Percentiles rank a stretch among this genome's conserved stretches.
Evolutionary conservation across 2,888 invertebrate species (phyloP).

Genomic region (Deilephila elpenor): DNA sequence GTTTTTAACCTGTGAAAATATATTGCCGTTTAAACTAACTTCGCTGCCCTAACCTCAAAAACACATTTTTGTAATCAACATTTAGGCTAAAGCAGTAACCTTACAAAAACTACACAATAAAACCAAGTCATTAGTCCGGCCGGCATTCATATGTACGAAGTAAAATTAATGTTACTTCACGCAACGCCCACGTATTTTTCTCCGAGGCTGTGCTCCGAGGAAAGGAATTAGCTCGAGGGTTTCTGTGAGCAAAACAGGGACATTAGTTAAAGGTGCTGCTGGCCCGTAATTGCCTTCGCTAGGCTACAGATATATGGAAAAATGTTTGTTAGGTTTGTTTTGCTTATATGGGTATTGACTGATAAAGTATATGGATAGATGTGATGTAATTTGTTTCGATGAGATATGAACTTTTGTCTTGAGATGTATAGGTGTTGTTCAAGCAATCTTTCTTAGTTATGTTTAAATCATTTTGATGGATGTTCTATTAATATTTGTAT

Average conservation of each 20-base stretch:
- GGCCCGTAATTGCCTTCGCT: slow-evolving; percentile 64
- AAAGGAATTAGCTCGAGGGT: slow-evolving; percentile 26
- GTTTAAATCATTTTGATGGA: too few relatives aligned
- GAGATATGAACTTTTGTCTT: too few relatives aligned
- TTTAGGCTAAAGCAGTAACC: neutral
- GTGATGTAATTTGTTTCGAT: too few relatives aligned
- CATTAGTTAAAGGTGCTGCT: slow-evolving; percentile 64
- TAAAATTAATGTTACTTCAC: slow-evolving; percentile 5
- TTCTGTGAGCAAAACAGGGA: slow-evolving; percentile 57
- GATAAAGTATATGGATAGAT: neutral
- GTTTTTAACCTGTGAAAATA: too few relatives aligned
- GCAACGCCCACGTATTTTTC: slow-evolving; percentile 28
- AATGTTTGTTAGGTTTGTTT: slow-evolving; percentile 15
- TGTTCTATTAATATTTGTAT: too few relatives aligned
- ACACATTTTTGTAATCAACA: neutral
- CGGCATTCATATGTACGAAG: slow-evolving; percentile 4
- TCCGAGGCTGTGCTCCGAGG: slow-evolving; percentile 4
- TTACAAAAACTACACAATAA: neutral
- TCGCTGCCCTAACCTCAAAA: neutral
- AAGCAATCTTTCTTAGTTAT: too few relatives aligned
- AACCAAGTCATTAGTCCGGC: neutral
- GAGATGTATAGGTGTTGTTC: too few relatives aligned
- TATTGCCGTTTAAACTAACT: neutral
- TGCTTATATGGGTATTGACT: neutral
- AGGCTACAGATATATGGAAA: slow-evolving; percentile 47